A percentile compares a stretch with the other conserved stretches of the same genome.
Conservation (phyloP, 1,140 invertebrate genomes). For the Venturia canescens region DNA sequence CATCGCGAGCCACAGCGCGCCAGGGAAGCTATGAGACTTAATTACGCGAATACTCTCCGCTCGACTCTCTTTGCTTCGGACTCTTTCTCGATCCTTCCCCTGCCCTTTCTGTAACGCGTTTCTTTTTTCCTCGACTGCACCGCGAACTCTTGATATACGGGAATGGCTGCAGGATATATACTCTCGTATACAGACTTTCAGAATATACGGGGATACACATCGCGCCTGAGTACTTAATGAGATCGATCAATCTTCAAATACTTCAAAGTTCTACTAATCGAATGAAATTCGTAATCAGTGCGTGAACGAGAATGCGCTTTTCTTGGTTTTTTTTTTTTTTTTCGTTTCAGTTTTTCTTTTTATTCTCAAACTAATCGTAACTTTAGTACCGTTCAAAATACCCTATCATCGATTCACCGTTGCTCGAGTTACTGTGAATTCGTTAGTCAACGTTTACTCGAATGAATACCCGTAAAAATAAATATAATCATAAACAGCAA, state of each 20-base stretch:
- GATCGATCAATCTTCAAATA: not conserved
- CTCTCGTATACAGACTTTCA: not conserved
- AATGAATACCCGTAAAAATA: not conserved
- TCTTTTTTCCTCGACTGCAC: slow-evolving; percentile 25
- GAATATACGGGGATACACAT: not conserved
- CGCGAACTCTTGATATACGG: not conserved
- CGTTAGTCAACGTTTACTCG: too few relatives aligned
- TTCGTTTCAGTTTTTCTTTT: not conserved
- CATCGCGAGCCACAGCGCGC: slow-evolving; percentile 53
- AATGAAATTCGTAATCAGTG: not conserved
- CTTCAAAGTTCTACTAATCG: not conserved
- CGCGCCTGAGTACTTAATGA: slow-evolving; percentile 11
- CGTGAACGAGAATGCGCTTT: not conserved
- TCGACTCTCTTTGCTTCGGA: slow-evolving; percentile 29
- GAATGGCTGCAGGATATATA: not conserved
- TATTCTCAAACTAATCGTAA: not conserved
- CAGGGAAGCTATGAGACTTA: slow-evolving; percentile 71
- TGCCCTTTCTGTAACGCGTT: slow-evolving; percentile 53
- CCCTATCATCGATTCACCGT: too few relatives aligned
- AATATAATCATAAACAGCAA: too few relatives aligned
- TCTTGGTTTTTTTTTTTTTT: too few relatives aligned
- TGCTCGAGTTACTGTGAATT: too few relatives aligned
- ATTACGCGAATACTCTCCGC: slow-evolving; percentile 65
- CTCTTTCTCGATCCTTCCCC: slow-evolving; percentile 46
- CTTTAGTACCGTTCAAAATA: too few relatives aligned